Conservation (phyloP, 2,797 vertebrate genomes). For the Hybognathus amarus region DNA sequence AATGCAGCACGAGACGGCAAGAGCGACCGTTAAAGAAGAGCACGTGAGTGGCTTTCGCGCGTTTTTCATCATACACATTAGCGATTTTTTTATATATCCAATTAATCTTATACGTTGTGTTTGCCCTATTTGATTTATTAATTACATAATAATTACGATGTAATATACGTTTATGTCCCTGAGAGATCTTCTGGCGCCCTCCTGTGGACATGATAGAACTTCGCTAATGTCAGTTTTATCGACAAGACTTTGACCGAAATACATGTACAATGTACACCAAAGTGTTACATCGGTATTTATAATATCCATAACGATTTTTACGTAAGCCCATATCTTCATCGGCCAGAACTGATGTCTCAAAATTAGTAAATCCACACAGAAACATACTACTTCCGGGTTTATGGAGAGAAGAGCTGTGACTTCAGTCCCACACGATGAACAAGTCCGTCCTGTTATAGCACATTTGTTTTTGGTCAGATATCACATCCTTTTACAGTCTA, state of each 20-base stretch:
- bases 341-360: not conserved
- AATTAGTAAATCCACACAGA: too few species aligned
- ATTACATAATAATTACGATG: too few species aligned
- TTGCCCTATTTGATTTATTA: not conserved
- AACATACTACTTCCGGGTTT: conserved; percentile 16
- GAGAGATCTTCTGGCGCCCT: not conserved
- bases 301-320: not conserved
- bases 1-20: not conserved
- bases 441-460: not conserved
- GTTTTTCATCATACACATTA: not conserved
- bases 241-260: not conserved
- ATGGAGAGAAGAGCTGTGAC: not conserved
- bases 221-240: not conserved
- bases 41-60: not conserved
- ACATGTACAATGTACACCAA: not conserved
- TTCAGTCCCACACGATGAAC: not conserved
- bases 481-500: too few species aligned
- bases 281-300: not conserved
- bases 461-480: not conserved
- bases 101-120: not conserved
- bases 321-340: not conserved
- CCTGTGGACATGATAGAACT: not conserved
- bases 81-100: accelerated
- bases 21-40: not conserved
- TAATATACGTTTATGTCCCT: not conserved